Evolutionary conservation across 2,113 vertebrate genomes (phyloP), one percentile per base, ranked within the genome.

Genomic region (Dascyllus trimaculatus): DNA sequence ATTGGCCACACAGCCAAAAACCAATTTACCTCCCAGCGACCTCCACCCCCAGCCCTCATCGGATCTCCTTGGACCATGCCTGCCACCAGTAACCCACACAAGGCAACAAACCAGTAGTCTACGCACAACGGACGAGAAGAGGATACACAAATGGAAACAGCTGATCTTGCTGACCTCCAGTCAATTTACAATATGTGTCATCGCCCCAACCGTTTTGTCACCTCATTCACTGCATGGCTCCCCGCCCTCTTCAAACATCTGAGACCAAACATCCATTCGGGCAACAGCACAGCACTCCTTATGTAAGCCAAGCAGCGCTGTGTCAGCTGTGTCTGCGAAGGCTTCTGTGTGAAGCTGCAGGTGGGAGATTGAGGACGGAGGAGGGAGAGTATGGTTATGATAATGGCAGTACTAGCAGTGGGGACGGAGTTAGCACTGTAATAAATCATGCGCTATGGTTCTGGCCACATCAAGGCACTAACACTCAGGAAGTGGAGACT

Each of bases 401-500:
- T 89, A 88, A 89, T 72, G 81, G 87, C 75, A 72, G 63, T 73
- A 82, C 86, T 84, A 89, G 84, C 71, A 73, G 54, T 65, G 54
- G 78, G 81, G 84, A 86, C 71, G 71, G 52, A 84, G 77, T 87
- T 87, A 81, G 86, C 54, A 51, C 63, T 65, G 80, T 85, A 88
- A 90, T 92, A 92, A 92, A 92, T 93, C 91, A 92, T 87, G 58
- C 56, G 45, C 77, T 76, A 72, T 81, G 78, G 77, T 80, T 86
- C 35, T 77, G 81, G 82, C 91, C 93, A 93, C 92, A 93, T 93
- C 85, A 93, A 93, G 91, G 90, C 72, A 32, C 57, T 24, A 68
- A 80, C 60, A 48, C 67, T 75, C 92, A 91, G 92, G 92, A 93
- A 93, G 90, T 66, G 67, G 81, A 84, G 91, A 81, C 70, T 84